Evolutionary conservation across 2,888 invertebrate genomes (phyloP), one percentile per base, ranked within the genome.

Genomic region (Caenorhabditis uteleia): DNA sequence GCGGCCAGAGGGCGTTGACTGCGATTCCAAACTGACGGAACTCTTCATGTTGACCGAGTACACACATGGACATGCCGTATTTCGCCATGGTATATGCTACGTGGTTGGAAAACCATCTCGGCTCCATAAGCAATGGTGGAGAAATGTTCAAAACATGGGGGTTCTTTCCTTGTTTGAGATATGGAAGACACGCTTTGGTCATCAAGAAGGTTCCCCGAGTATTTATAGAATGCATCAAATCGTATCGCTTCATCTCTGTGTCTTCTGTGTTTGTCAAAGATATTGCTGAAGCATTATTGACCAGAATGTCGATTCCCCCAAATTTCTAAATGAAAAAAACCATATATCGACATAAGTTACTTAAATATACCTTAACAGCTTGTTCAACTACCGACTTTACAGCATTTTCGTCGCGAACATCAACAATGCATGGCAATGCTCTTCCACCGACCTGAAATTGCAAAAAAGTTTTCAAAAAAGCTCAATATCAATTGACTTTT

Each of bases 231-330:
- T 95, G 91, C 95, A 97, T 97, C 38, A 97, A 88, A 85, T 97
- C 97, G 83, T 92, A 97, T 84, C 89, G 88, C 86, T 97, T 97
- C 94, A 97, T 95, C 34, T 92, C 90, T 0, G 94, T 94, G 18
- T 67, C 68, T 34, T 69, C 65, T 0, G 73, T 71, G 45, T 88
- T 89, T 0, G 93, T 79, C 18, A 87, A 80, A 53, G 83, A 83
- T 78, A 97, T 97, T 12, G 95, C 95, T 67, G 93, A 93, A 1
- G 97, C 97, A 87, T 97, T 97, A 86, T 97, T 97, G 18, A 97
- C 87, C 20, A 86, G 85, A 72, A 97, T 91, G 83, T 97, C 97
- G 77, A 97, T 94, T 12, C 95, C 74, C 3, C 74, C 74, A 45
- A 74, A 74, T 45, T 70, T 68, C 48, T 68, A 45, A n/a, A n/a